These are phyloP conservation scores for Acleris holmiana DNA, from an alignment of 2,888 invertebrate genomes.

Conservation along the genomic window DNA sequence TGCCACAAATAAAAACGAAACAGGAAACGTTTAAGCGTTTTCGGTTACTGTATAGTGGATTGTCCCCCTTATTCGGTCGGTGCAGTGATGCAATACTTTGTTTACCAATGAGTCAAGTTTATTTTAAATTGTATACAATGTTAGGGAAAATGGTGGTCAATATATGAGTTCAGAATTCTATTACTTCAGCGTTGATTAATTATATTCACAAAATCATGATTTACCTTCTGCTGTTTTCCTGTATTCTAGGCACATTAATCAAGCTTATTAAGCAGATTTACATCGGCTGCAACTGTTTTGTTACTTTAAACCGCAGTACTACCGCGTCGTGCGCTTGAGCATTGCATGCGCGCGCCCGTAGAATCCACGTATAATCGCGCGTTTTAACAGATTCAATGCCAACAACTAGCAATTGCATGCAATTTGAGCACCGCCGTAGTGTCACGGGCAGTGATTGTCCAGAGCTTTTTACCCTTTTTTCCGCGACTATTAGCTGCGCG, in stretches of 20 bases:
- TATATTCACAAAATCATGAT: too few species aligned
- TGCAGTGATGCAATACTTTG: slow-evolving; percentile 6
- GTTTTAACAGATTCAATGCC: background rate
- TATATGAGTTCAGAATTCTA: too few species aligned
- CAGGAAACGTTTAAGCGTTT: slow-evolving; percentile 10
- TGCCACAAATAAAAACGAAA: slow-evolving; percentile 15
- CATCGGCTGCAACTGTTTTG: too few species aligned
- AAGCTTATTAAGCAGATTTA: too few species aligned
- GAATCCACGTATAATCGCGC: slow-evolving; percentile 32
- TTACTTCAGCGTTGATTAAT: too few species aligned
- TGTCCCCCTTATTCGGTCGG: slow-evolving; percentile 9
- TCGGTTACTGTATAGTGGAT: slow-evolving; percentile 13
- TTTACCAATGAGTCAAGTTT: slow-evolving; percentile 2
- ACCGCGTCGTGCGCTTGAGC: slow-evolving; percentile 22
- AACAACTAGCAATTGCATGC: too few species aligned
- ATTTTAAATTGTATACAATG: background rate
- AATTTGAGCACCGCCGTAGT: too few species aligned
- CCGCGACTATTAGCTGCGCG: slow-evolving; percentile 27
- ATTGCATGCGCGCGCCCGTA: slow-evolving; percentile 41
- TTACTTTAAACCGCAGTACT: background rate
- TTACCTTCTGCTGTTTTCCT: too few species aligned
- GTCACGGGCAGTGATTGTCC: background rate
- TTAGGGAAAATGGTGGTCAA: too few species aligned
- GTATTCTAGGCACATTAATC: too few species aligned
- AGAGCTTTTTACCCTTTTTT: slow-evolving; percentile 26